phyloP scores from a whole-genome alignment of 1,140 invertebrate species.

The Drosophila bifasciata region DNA sequence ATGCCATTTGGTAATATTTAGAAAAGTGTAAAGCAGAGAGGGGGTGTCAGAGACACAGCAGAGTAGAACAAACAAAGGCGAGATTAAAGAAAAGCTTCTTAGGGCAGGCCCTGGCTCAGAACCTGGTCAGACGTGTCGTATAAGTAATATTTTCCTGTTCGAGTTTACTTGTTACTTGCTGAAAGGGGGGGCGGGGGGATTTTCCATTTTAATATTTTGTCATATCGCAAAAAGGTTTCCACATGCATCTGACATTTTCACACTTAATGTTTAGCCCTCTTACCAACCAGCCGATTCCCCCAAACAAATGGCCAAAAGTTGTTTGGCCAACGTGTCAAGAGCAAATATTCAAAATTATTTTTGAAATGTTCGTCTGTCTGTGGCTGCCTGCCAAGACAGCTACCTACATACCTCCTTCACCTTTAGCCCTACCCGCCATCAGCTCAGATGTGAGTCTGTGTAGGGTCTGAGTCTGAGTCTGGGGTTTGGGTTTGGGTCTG shows the following conservation, averaged over 20 bases:
- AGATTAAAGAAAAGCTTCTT: conserved; percentile 54
- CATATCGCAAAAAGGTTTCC: conserved; percentile 54
- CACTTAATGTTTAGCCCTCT: conserved; percentile 62
- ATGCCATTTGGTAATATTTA: conserved; percentile 28
- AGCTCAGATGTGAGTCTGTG: background rate
- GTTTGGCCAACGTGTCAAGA: conserved; percentile 77
- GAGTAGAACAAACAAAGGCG: conserved; percentile 45
- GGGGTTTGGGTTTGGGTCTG: background rate
- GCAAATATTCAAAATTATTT: conserved; percentile 82
- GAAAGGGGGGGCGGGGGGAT: conserved; percentile 20
- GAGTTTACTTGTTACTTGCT: background rate
- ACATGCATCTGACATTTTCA: conserved; percentile 79
- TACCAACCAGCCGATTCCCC: no score
- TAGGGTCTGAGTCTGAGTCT: background rate
- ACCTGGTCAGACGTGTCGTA: conserved; percentile 61
- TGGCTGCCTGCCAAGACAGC: background rate
- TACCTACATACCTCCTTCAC: conserved; percentile 9
- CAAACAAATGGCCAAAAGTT: conserved; percentile 26
- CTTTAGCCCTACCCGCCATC: conserved; percentile 6
- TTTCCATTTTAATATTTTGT: conserved; percentile 59
- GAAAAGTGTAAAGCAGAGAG: background rate
- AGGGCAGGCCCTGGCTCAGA: background rate
- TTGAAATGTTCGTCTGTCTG: conserved; percentile 72
- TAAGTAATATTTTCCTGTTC: conserved; percentile 59
- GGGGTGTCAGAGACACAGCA: background rate